These are phyloP conservation scores for Cercopithecus mona DNA, from an alignment of 2,113 vertebrate species.

Conservation along the genomic window DNA sequence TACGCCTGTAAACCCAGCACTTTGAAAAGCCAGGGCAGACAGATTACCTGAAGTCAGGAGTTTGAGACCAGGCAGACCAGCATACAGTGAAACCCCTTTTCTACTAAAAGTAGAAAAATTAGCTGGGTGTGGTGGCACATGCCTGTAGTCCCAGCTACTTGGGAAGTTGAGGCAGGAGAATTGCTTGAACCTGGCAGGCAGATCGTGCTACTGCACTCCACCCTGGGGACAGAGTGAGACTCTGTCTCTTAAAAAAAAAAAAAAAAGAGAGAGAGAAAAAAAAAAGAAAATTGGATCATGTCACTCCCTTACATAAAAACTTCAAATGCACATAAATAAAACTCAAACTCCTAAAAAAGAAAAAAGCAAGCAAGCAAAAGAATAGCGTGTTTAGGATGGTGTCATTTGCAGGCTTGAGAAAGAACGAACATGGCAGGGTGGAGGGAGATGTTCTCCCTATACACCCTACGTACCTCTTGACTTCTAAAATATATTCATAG, in stretches of 20 bases:
- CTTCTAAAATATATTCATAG: background rate
- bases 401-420: background rate
- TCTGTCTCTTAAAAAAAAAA: background rate
- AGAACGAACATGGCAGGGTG: background rate
- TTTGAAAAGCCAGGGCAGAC: background rate
- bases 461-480: background rate
- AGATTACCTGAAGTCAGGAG: background rate
- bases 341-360: background rate
- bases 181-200: background rate
- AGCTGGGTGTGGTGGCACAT: background rate
- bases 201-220: background rate
- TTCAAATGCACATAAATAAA: background rate
- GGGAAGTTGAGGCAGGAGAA: background rate
- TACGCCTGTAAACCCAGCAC: background rate
- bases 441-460: background rate
- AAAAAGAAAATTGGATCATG: background rate
- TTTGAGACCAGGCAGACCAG: background rate
- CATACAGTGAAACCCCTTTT: background rate
- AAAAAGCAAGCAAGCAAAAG: background rate
- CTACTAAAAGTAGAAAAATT: background rate
- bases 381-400: background rate
- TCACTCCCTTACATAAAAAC: background rate
- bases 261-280: rapidly evolving
- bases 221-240: background rate
- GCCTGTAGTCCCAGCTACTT: background rate